Evolutionary conservation across 2,113 vertebrate species (phyloP).

Genomic region (Gnathonemus longibarbis): DNA sequence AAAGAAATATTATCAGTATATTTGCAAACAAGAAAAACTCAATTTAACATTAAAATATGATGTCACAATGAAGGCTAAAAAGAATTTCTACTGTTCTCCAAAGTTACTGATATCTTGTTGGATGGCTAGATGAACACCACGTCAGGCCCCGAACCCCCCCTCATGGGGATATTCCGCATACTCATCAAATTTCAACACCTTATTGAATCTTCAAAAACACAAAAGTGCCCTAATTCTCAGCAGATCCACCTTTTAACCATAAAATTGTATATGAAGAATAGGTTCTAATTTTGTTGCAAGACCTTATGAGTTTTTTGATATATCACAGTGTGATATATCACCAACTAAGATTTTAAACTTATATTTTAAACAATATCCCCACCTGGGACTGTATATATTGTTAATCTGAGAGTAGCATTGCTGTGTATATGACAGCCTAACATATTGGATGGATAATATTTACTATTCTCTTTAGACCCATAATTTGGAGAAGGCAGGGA

Average conservation of each 20-base stretch:
- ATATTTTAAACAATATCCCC: neutral
- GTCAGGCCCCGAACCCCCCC: neutral
- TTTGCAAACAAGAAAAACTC: neutral
- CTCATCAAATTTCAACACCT: neutral
- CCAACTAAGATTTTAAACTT: neutral
- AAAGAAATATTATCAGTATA: neutral
- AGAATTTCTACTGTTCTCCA: neutral
- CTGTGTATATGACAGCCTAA: neutral
- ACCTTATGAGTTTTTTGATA: neutral
- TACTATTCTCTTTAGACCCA: slow-evolving; percentile 44
- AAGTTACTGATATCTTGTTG: neutral
- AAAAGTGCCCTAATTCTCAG: neutral
- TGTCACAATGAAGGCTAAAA: neutral
- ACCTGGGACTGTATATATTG: neutral
- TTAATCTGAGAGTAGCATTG: neutral
- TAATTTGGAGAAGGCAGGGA: slow-evolving; percentile 79
- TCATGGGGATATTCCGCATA: neutral
- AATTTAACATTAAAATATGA: neutral
- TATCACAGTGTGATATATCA: neutral
- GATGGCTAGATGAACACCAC: neutral
- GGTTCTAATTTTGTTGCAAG: neutral
- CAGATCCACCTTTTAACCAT: neutral
- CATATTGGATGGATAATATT: neutral
- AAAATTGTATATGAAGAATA: neutral
- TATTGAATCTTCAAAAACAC: neutral